phyloP scores from a whole-genome alignment of 2,113 vertebrate genomes.

The western clawed frog (Xenopus tropicalis) region UCB_Xtro_10.0 CM004447.2:110922501-110923000 shows the following conservation, averaged over 20 bases:
- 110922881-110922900: conserved; percentile 9
- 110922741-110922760: conserved; percentile 57
- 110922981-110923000: no score
- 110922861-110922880: neutral
- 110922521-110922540: no score
- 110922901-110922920: neutral
- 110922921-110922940: conserved; percentile 1
- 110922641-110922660: conserved; percentile 61
- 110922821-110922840: conserved; percentile 62
- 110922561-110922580: neutral
- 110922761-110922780: conserved; percentile 70
- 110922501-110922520: no score
- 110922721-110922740: conserved; percentile 50
- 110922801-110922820: conserved; percentile 52
- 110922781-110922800: conserved; percentile 63
- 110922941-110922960: neutral
- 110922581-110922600: neutral
- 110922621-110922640: conserved; percentile 48
- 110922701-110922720: conserved; percentile 49
- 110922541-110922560: neutral
- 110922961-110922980: no score
- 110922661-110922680: conserved; percentile 51
- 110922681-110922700: conserved; percentile 35
- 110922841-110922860: conserved; percentile 61
- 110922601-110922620: neutral